Evolutionary conservation across 2,888 invertebrate genomes (phyloP).

Genomic region (Volucella inflata): DNA sequence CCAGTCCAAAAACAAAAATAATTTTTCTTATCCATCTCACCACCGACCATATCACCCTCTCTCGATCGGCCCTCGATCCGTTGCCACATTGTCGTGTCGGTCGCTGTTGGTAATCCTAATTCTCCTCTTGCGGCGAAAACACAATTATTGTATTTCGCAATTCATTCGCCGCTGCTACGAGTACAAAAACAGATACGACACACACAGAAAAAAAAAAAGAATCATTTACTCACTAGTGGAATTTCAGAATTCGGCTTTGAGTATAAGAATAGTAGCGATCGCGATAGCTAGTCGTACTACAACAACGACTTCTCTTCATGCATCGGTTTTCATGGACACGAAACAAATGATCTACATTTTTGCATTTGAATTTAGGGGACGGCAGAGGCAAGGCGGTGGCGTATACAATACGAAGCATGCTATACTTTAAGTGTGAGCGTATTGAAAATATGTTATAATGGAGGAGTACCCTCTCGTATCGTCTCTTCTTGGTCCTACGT

Average conservation of each 20-base stretch:
- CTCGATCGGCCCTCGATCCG: neutral
- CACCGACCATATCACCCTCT: slow-evolving; percentile 35
- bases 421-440: slow-evolving; percentile 2
- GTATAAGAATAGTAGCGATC: slow-evolving; percentile 73
- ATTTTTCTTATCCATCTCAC: slow-evolving; percentile 67
- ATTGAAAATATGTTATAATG: slow-evolving; percentile 32
- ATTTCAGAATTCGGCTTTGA: slow-evolving; percentile 75
- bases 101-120: slow-evolving; percentile 46
- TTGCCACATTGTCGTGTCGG: neutral
- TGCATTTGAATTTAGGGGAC: neutral
- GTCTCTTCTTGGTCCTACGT: slow-evolving; percentile 10
- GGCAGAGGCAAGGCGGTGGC: slow-evolving; percentile 5
- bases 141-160: slow-evolving; percentile 55
- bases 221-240: slow-evolving; percentile 65
- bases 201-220: slow-evolving; percentile 66
- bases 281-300: no score
- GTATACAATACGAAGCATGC: neutral
- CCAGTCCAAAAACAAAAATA: slow-evolving; percentile 71
- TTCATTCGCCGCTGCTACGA: slow-evolving; percentile 10
- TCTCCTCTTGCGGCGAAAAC: slow-evolving; percentile 40
- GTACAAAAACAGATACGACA: no score
- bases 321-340: slow-evolving; percentile 75
- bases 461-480: slow-evolving; percentile 50
- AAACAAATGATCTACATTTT: slow-evolving; percentile 72
- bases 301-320: slow-evolving; percentile 57